Percentiles rank a stretch among this genome's conserved stretches.
These are phyloP conservation scores for Pterois miles DNA, from an alignment of 2,797 vertebrate species.

Conservation along the genomic window DNA sequence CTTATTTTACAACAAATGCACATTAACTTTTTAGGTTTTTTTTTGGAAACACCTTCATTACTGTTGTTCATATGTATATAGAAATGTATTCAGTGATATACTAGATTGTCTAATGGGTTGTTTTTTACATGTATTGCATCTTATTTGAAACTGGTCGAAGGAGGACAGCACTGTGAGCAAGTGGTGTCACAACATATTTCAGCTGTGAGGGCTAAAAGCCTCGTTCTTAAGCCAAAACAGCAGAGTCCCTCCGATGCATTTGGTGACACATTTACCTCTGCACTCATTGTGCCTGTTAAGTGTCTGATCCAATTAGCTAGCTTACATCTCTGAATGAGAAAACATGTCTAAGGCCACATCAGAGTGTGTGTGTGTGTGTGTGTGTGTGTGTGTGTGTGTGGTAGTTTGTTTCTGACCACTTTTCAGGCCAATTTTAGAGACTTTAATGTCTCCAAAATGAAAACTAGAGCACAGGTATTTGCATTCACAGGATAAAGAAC, in stretches of 20 bases:
- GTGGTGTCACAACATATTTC: constrained; percentile 18
- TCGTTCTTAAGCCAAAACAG: constrained; percentile 6
- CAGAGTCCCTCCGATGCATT: neutral
- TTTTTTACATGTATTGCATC: too few relatives aligned
- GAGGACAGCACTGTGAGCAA: neutral
- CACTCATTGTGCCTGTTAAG: neutral
- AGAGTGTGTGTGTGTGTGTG: neutral
- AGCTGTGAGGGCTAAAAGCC: neutral
- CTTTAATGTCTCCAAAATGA: neutral
- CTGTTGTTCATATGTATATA: too few relatives aligned
- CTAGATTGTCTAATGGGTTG: too few relatives aligned
- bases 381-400: neutral
- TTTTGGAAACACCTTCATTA: too few relatives aligned
- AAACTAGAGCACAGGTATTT: neutral
- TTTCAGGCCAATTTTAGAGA: neutral
- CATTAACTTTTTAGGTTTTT: too few relatives aligned
- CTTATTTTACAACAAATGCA: too few relatives aligned
- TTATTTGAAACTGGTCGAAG: neutral
- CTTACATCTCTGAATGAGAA: neutral
- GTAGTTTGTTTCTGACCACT: neutral
- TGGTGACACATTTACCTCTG: constrained; percentile 8
- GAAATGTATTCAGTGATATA: too few relatives aligned
- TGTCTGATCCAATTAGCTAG: constrained; percentile 6
- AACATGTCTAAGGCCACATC: neutral
- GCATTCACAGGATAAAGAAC: neutral